Base-by-base conservation (phyloP, 2,113 vertebrate species). In the Alosa alosa region DNA sequence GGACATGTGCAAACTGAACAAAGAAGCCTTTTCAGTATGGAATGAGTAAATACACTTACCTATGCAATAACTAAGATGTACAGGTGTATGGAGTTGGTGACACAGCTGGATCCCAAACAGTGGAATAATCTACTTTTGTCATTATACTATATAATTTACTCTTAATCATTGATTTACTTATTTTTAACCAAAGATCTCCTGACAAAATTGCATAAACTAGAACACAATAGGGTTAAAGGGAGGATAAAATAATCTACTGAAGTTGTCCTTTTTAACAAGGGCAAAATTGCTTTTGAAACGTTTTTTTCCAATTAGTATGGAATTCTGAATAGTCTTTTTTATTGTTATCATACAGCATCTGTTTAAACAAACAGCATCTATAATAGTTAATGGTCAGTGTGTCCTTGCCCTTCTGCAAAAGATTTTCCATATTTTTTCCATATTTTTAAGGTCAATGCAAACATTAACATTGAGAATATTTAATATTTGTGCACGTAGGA, bases 401-500 rank as follows among this genome's bases (percentile, higher is more conserved):
- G 3, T 72, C 25, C 64, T 72, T 72, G 64, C 25, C 64, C 64
- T 31, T 31, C 64, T 72, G n/a, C 31, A 25, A 10, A 72, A 25
- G n/a, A 20, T 60, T 22, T 60, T 22, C 4, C 11, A 68, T 78
- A 84, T 86, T 84, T 44, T 1, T 31, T 31, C 44, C 36, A 6
- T 83, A 50, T 85, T 82, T 75, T 52, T 22, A 22, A 78, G 46
- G 64, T 81, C 81, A 57, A 88, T 82, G 41, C 75, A 64, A 84
- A 85, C 57, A 85, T 88, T 88, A 86, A 82, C 83, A 57, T 41
- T 9, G 47, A 68, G 75, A 84, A 72, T 11, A 78, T 82, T 84
- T 75, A 41, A 60, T 84, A 87, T 86, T 60, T 85, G 83, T 82
- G 88, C 81, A 91, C 22, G 83, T 31, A 84, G 55, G 88, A 81